Base-by-base conservation (phyloP, 1,140 invertebrate species). In the Neomicropteryx cornuta region DNA sequence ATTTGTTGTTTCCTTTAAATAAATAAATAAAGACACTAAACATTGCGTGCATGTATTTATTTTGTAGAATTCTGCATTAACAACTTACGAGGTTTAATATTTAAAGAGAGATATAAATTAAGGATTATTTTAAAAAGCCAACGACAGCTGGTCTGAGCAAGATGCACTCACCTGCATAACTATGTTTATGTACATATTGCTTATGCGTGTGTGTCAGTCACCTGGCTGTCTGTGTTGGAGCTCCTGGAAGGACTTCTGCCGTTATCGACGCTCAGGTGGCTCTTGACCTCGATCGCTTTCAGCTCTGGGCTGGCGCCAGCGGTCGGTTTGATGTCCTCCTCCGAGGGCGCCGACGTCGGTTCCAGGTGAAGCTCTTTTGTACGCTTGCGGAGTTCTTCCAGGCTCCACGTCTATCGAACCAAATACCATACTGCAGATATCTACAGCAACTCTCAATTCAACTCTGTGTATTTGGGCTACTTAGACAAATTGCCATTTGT, bases 151-250 rank as follows among this genome's bases (percentile, higher is more conserved):
- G n/a, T n/a, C n/a, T n/a, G n/a, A n/a, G n/a, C n/a, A n/a, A n/a
- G n/a, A 27, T 13, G 23, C 13, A 13, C 13, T 27, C 23, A 27
- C 23, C 23, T 27, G 13, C 8, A 13, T 27, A 27, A 8, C 23
- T 27, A 27, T 33, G 22, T 29, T 21, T 33, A 6, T 3, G 33
- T 16, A 36, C 17, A 3, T 3, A 14, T 27, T 29, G 10, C 3
- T 21, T 8, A 27, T 27, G 13, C 23, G 13, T 27, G 8, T 27
- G n/a, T n/a, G n/a, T n/a, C n/a, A n/a, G n/a, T n/a, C n/a, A 80
- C 79, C 65, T 82, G 79, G 51, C 78, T 81, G 47, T 78, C 79
- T 23, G 76, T 77, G 37, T 78, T 79, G 44, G 76, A 80, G 55
- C 75, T 81, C 53, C 72, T 77, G 42, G 75, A 81, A 42, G 72